Percentiles rank a stretch among this genome's conserved stretches.
phyloP scores from a whole-genome alignment of 2,113 vertebrate species.

The Laterallus jamaicensis region DNA sequence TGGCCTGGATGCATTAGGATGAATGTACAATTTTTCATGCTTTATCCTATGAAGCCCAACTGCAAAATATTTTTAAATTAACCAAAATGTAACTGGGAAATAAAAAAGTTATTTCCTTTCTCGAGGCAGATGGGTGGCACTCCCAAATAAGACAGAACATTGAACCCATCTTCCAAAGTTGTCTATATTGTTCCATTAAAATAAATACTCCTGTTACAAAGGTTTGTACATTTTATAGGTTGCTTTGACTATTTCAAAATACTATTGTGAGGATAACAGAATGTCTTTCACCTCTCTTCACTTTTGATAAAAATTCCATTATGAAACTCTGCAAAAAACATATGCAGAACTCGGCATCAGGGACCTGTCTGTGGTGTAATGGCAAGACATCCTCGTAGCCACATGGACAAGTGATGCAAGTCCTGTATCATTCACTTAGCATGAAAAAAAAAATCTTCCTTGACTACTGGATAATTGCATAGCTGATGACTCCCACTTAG shows the following conservation, averaged over 20 bases:
- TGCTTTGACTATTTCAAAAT: not conserved
- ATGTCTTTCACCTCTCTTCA: not conserved
- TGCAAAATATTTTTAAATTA: not conserved
- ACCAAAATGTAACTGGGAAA: not conserved
- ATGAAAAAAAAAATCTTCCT: not conserved
- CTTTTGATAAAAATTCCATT: not conserved
- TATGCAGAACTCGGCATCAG: not conserved
- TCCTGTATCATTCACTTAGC: not conserved
- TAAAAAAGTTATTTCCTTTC: not conserved
- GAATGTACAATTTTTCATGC: not conserved
- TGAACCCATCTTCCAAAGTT: not conserved
- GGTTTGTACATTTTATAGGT: not conserved
- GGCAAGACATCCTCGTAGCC: not conserved
- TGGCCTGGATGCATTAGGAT: not conserved
- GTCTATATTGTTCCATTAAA: not conserved
- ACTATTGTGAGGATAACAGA: not conserved
- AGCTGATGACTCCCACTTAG: not conserved
- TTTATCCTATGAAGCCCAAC: not conserved
- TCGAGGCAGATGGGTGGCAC: not conserved
- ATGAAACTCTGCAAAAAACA: not conserved
- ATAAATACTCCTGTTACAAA: not conserved
- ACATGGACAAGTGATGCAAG: not conserved
- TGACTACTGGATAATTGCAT: conserved; percentile 25
- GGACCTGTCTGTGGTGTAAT: not conserved
- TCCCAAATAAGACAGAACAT: not conserved